Evolutionary conservation across 1,140 invertebrate genomes (phyloP).

Genomic region (Camponotus pennsylvanicus): DNA sequence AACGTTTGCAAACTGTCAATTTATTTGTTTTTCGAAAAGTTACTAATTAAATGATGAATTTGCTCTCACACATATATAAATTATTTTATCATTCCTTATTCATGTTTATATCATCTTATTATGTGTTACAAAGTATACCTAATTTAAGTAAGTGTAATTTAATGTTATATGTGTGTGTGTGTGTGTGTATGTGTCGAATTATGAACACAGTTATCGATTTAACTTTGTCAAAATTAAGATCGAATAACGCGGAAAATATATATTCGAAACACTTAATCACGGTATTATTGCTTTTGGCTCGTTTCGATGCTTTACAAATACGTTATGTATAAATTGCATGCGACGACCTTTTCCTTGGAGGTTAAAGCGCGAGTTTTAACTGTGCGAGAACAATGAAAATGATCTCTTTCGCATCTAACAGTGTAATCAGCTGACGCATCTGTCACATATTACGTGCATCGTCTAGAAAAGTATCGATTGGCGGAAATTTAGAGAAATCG

Average conservation of each 20-base stretch:
- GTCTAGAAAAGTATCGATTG: not conserved
- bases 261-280: too few relatives aligned
- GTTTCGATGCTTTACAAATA: too few relatives aligned
- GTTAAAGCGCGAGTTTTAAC: not conserved
- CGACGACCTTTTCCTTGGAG: not conserved
- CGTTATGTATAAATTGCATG: not conserved
- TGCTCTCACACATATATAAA: not conserved
- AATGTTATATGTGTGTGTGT: too few relatives aligned
- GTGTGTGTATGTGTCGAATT: too few relatives aligned
- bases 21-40: not conserved
- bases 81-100: not conserved
- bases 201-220: not conserved
- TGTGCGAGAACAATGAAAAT: not conserved
- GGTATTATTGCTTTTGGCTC: too few relatives aligned
- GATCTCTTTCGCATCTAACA: not conserved
- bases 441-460: not conserved
- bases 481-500: not conserved
- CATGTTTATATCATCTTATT: too few relatives aligned
- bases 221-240: not conserved
- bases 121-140: too few relatives aligned
- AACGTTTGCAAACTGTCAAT: not conserved
- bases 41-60: not conserved
- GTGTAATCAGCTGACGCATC: not conserved
- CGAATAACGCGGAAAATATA: not conserved
- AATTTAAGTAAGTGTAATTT: too few relatives aligned